Evolutionary conservation across 1,140 invertebrate species (phyloP).

Genomic region (Mylabris phalerata): DNA sequence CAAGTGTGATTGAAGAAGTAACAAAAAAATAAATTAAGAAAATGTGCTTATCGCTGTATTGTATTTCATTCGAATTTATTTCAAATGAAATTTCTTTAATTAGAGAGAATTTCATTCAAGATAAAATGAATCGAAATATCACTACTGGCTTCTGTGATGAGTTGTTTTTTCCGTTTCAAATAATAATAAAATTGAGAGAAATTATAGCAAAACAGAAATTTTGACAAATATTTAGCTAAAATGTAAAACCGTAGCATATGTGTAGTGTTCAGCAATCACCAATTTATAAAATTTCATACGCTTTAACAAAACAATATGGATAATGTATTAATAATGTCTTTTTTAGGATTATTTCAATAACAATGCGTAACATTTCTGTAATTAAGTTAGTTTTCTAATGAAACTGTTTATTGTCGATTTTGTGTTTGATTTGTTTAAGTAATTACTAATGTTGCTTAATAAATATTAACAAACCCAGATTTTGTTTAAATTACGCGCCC

Average conservation of each 20-base stretch:
- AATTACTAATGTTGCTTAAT: slow-evolving; percentile 22
- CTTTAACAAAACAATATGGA: slow-evolving; percentile 4
- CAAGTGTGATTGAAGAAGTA: slow-evolving; percentile 13
- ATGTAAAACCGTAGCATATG: slow-evolving; percentile 22
- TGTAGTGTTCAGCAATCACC: slow-evolving; percentile 28
- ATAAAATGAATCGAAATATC: slow-evolving; percentile 15
- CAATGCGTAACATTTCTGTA: slow-evolving; percentile 3
- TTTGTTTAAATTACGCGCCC: too few species aligned
- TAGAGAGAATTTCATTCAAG: background rate
- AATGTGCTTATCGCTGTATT: slow-evolving; percentile 22
- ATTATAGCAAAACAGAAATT: too few species aligned
- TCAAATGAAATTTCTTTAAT: slow-evolving; percentile 5
- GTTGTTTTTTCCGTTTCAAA: slow-evolving; percentile 21
- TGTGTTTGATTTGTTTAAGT: background rate
- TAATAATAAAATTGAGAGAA: too few species aligned
- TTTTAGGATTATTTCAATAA: background rate
- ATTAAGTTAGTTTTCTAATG: background rate
- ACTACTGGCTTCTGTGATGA: slow-evolving; percentile 35
- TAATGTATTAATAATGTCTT: background rate
- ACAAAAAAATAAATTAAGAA: background rate
- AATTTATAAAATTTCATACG: slow-evolving; percentile 27
- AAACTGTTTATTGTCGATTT: too few species aligned
- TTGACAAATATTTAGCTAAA: background rate
- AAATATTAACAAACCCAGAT: slow-evolving; percentile 11
- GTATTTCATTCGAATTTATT: slow-evolving; percentile 14